These are phyloP conservation scores for Zhengitettix transpicula DNA, from an alignment of 2,888 invertebrate genomes.

Conservation along the genomic window DNA sequence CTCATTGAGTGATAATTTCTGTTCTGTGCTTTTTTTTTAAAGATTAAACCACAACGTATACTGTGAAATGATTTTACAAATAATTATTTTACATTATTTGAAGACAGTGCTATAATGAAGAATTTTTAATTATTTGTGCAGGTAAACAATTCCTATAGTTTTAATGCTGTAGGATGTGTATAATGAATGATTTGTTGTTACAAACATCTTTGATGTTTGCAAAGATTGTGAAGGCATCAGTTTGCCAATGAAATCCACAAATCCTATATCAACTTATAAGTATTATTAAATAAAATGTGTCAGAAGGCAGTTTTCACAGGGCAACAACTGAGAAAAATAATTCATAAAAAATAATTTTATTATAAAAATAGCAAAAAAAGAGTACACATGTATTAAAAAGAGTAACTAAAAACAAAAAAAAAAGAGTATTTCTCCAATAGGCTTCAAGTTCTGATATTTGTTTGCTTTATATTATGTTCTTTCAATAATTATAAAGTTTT, in stretches of 20 bases:
- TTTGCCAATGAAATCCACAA: not conserved
- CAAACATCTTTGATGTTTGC: not conserved
- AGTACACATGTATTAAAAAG: conserved; percentile 17
- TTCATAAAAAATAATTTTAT: conserved; percentile 38
- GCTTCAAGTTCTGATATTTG: not conserved
- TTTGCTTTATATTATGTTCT: not conserved
- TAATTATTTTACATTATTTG: not conserved
- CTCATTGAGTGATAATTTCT: not conserved
- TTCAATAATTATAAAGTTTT: not conserved
- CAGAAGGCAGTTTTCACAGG: conserved; percentile 53
- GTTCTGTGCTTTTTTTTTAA: not conserved
- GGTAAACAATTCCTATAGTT: not conserved
- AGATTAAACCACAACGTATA: not conserved
- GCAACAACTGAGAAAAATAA: conserved; percentile 48
- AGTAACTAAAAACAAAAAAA: conserved; percentile 22
- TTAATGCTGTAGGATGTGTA: not conserved
- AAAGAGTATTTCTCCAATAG: not conserved
- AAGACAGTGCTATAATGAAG: not conserved
- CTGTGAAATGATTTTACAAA: not conserved
- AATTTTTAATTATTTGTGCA: not conserved
- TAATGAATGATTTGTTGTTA: not conserved
- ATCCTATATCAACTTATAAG: conserved; percentile 4
- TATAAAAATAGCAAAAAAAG: conserved; percentile 37
- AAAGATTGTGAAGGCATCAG: not conserved
- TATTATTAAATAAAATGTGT: conserved; percentile 24